Evolutionary conservation across 2,113 vertebrate species (phyloP).

Genomic region (Cinclus cinclus): DNA sequence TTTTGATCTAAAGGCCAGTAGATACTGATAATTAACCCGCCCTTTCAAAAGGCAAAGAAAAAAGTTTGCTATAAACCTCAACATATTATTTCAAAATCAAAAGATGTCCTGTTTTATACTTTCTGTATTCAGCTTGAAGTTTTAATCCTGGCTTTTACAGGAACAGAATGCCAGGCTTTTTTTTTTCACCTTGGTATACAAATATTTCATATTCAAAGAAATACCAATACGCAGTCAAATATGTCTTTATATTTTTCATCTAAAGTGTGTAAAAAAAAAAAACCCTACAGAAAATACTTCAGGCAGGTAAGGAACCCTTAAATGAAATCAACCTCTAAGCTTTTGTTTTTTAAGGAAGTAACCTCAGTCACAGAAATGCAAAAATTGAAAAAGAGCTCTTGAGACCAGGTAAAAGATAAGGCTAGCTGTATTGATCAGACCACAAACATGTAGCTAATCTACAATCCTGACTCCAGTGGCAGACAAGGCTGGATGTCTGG

Average conservation of each 20-base stretch:
- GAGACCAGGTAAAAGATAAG: background rate
- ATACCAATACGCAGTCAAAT: background rate
- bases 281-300: background rate
- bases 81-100: background rate
- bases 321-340: background rate
- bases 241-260: background rate
- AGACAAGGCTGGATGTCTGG: background rate
- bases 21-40: background rate
- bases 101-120: background rate
- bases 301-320: background rate
- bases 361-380: background rate
- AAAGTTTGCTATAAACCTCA: background rate
- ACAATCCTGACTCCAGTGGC: background rate
- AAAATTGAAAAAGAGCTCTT: background rate
- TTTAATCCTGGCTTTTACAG: background rate
- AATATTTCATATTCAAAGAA: background rate
- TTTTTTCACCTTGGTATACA: background rate
- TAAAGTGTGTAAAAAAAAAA: background rate
- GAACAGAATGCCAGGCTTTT: background rate
- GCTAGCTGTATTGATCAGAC: background rate
- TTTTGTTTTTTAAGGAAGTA: background rate
- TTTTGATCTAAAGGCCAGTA: background rate
- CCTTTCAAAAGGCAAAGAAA: background rate
- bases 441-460: background rate
- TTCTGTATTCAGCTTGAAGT: background rate